Conservation (phyloP, 2,113 vertebrate species). For the Argyrosomus japonicus region DNA sequence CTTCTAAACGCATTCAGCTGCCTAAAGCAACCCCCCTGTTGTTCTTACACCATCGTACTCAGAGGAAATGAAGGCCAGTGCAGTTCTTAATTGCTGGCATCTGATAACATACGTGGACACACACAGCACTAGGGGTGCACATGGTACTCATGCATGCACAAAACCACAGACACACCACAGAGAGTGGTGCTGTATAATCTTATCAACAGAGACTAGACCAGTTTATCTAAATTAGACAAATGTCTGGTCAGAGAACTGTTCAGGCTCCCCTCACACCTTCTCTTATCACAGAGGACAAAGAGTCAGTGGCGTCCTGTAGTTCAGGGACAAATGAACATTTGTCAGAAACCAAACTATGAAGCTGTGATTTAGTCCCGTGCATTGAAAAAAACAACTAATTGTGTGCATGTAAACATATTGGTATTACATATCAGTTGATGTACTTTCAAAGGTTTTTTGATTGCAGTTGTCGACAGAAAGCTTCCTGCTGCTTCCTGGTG, state of each 20-base stretch:
- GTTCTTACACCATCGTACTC: constrained; percentile 4
- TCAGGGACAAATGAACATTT: not conserved
- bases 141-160: not conserved
- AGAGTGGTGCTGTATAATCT: constrained; percentile 33
- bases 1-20: constrained; percentile 44
- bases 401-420: not conserved
- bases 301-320: not conserved
- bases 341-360: not conserved
- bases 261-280: constrained; percentile 58
- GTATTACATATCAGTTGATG: not conserved
- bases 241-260: constrained; percentile 36
- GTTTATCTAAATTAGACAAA: constrained; percentile 46
- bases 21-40: constrained; percentile 8
- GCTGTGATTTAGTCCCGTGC: not conserved
- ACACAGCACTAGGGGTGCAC: not conserved
- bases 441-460: not conserved
- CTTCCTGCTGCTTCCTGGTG: constrained; percentile 11
- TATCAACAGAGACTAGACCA: constrained; percentile 50
- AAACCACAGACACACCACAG: not conserved
- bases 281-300: constrained; percentile 51
- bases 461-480: constrained; percentile 20
- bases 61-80: constrained; percentile 39
- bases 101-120: constrained; percentile 35
- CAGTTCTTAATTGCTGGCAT: constrained; percentile 42
- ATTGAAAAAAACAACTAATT: not conserved